Evolutionary conservation across 2,797 vertebrate genomes (phyloP).

Genomic region (Lindbergichthys nudifrons): DNA sequence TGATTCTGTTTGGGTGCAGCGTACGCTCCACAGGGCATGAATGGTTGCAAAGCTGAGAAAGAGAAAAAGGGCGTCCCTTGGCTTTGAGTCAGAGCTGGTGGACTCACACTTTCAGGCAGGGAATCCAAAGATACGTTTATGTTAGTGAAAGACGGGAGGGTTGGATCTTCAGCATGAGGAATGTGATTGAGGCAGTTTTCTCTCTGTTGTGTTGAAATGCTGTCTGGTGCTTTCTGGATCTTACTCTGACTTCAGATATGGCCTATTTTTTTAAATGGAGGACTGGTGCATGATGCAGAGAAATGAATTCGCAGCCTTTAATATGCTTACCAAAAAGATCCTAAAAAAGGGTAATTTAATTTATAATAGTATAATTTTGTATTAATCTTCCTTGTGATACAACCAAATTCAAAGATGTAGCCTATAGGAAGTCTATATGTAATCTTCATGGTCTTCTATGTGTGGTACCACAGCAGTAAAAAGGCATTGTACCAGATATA

Average conservation of each 20-base stretch:
- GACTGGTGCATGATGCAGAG: conserved; percentile 3
- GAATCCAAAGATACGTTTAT: conserved; percentile 59
- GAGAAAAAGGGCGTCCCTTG: conserved; percentile 64
- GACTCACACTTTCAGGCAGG: conserved; percentile 64
- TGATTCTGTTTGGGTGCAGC: conserved; percentile 80
- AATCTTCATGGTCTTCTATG: neutral
- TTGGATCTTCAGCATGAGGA: conserved; percentile 43
- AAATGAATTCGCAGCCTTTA: conserved; percentile 1
- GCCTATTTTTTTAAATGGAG: neutral
- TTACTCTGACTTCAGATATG: conserved; percentile 35
- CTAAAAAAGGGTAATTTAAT: neutral
- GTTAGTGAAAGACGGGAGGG: conserved; percentile 59
- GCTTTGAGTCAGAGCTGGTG: conserved; percentile 68
- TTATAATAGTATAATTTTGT: neutral
- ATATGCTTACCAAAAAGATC: neutral
- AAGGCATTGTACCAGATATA: conserved; percentile 2
- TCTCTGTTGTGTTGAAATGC: conserved; percentile 40
- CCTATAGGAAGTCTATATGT: conserved; percentile 6
- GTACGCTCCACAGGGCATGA: conserved; percentile 67
- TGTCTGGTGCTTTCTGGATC: conserved; percentile 43
- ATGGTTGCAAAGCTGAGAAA: conserved; percentile 60
- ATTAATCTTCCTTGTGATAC: neutral
- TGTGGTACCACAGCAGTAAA: neutral
- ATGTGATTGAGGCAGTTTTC: conserved; percentile 61
- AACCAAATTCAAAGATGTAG: neutral